phyloP scores from a whole-genome alignment of 1,140 invertebrate genomes.

The Belonocnema kinseyi region DNA sequence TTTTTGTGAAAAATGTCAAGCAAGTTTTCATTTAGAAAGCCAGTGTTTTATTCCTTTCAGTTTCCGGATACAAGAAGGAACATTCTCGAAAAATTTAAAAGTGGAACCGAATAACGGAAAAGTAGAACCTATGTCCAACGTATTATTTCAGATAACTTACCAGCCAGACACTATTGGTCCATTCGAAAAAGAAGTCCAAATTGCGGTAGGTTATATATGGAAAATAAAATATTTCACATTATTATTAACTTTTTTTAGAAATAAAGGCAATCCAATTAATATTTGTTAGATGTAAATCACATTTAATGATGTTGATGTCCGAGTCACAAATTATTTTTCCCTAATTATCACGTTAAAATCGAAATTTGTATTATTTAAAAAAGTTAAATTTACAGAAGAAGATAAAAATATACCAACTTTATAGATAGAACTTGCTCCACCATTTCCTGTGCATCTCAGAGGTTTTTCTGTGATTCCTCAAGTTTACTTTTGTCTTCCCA shows the following conservation, averaged over 20 bases:
- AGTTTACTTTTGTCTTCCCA: conserved; percentile 61
- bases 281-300: too few relatives aligned
- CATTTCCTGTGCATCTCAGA: conserved; percentile 58
- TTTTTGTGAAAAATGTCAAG: conserved; percentile 44
- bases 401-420: neutral
- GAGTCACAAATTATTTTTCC: too few relatives aligned
- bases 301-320: too few relatives aligned
- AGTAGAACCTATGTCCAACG: conserved; percentile 50
- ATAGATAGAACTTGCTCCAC: conserved; percentile 61
- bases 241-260: neutral
- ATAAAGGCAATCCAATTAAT: too few relatives aligned
- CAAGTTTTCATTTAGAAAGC: conserved; percentile 45
- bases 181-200: conserved; percentile 30
- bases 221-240: neutral
- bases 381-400: too few relatives aligned
- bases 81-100: conserved; percentile 41
- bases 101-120: conserved; percentile 54
- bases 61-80: conserved; percentile 41
- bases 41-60: conserved; percentile 46
- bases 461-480: conserved; percentile 69
- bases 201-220: neutral
- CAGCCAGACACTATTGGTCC: conserved; percentile 40
- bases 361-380: too few relatives aligned
- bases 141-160: conserved; percentile 51
- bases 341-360: too few relatives aligned